Conservation (phyloP, 2,888 invertebrate genomes). For the Aplocera efformata region DNA sequence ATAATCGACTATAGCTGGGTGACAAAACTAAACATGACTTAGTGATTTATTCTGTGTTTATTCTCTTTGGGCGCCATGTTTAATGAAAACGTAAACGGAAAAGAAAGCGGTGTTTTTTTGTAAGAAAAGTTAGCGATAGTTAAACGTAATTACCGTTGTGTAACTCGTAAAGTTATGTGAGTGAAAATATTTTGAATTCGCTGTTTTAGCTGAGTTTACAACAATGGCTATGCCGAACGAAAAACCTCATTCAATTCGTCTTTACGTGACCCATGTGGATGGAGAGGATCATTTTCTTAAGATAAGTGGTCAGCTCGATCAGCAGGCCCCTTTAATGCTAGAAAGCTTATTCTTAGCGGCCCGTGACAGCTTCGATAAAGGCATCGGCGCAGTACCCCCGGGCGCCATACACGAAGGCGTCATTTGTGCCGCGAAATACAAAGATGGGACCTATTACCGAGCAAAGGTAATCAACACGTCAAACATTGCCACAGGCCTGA, state of each 20-base stretch:
- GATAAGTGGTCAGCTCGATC: conserved; percentile 86
- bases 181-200: conserved; percentile 29
- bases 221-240: conserved; percentile 62
- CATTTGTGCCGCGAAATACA: conserved; percentile 84
- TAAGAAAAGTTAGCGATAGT: conserved; percentile 41
- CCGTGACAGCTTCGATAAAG: conserved; percentile 63
- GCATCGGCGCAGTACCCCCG: conserved; percentile 68
- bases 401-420: conserved; percentile 74
- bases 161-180: conserved; percentile 52
- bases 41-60: not conserved
- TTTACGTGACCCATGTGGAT: conserved; percentile 85
- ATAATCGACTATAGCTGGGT: no score
- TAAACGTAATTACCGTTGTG: conserved; percentile 35
- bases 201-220: conserved; percentile 18
- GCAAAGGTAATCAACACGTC: conserved; percentile 78
- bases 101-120: conserved; percentile 63
- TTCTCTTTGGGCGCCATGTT: conserved; percentile 55
- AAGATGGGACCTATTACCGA: conserved; percentile 83
- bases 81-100: conserved; percentile 68
- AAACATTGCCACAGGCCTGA: conserved; percentile 70
- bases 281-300: conserved; percentile 84
- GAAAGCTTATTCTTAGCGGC: conserved; percentile 73
- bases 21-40: no score
- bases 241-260: conserved; percentile 56
- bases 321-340: conserved; percentile 75